Evolutionary conservation across 2,797 vertebrate species (phyloP), one percentile per base, ranked within the genome.

Genomic region (Loriculus beryllinus): DNA sequence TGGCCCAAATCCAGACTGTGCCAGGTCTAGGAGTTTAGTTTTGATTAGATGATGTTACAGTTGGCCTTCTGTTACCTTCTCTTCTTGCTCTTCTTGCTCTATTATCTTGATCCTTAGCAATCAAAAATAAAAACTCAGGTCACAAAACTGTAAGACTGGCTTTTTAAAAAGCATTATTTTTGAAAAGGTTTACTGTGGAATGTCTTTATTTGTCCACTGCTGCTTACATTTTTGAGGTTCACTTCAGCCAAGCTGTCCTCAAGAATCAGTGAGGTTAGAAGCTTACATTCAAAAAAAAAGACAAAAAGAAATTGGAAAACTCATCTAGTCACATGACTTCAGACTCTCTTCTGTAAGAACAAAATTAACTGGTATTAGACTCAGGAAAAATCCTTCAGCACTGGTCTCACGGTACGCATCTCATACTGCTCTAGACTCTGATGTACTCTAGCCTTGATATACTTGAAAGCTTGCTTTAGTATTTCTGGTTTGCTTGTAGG

Each of bases 1-100:
- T 96, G 96, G 95, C 68, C 74, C 60, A 82, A 90, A 93, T 94
- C 81, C 95, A 96, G 64, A 43, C 25, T 71, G 19, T 82, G 67
- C 39, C 86, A 90, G 81, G 56, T 92, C 78, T 93, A 62, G 8
- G 4, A 88, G 64, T 92, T 88, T 85, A 85, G 59, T 80, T 95
- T 80, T 95, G 84, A 93, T 95, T 85, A 92, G 88, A 92, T 89
- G 45, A 91, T 74, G 31, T 64, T 95, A 70, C 37, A 89, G 52
- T 23, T 82, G 60, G 65, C 21, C 71, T 68, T 93, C 4, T 0
- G 29, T 67, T 95, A 88, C 2, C 51, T 82, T 82, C 25, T 7
- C 3, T 85, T 86, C 60, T 91, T 54, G 10, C 42, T 90, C 14
- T 57, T 57, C n/a, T 57, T 57, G 33, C 56, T 57, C 22, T 7